Evolutionary conservation across 2,888 invertebrate genomes (phyloP).

Genomic region (Melanostoma scalare): DNA sequence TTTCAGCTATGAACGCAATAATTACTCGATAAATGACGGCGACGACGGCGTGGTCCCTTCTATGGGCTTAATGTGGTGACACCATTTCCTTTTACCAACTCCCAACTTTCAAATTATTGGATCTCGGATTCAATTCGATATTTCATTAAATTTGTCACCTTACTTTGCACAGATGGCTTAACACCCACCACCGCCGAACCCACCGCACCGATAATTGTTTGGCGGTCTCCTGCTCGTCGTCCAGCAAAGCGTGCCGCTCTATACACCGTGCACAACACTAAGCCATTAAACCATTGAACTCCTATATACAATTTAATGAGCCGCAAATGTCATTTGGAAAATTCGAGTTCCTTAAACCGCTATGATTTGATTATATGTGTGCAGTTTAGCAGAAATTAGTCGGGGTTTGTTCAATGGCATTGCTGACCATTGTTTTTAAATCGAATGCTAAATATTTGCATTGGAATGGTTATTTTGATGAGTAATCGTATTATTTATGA

Average conservation of each 20-base stretch:
- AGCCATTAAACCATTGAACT: background rate
- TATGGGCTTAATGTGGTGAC: constrained; percentile 16
- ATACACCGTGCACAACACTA: too few relatives aligned
- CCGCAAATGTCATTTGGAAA: constrained; percentile 48
- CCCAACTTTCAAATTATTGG: constrained; percentile 9
- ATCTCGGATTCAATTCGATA: constrained; percentile 53
- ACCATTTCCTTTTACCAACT: background rate
- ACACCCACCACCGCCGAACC: too few relatives aligned
- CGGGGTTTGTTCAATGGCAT: background rate
- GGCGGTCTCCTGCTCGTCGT: too few relatives aligned
- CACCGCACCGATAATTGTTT: background rate
- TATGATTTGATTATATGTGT: constrained; percentile 48
- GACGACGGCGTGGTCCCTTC: constrained; percentile 15
- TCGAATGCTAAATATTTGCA: constrained; percentile 20
- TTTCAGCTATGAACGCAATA: constrained; percentile 50
- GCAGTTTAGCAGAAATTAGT: constrained; percentile 32
- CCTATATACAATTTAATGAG: constrained; percentile 43
- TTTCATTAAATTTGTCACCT: constrained; percentile 57
- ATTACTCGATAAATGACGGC: constrained; percentile 22
- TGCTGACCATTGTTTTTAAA: constrained; percentile 6
- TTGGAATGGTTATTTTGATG: constrained; percentile 33
- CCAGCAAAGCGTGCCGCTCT: too few relatives aligned
- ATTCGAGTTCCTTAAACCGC: constrained; percentile 27
- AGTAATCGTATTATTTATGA: constrained; percentile 46
- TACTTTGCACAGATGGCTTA: constrained; percentile 23